These are phyloP conservation scores for Drosophila melanosoma DNA, from an alignment of 2,888 invertebrate species.

Conservation along the genomic window DNA sequence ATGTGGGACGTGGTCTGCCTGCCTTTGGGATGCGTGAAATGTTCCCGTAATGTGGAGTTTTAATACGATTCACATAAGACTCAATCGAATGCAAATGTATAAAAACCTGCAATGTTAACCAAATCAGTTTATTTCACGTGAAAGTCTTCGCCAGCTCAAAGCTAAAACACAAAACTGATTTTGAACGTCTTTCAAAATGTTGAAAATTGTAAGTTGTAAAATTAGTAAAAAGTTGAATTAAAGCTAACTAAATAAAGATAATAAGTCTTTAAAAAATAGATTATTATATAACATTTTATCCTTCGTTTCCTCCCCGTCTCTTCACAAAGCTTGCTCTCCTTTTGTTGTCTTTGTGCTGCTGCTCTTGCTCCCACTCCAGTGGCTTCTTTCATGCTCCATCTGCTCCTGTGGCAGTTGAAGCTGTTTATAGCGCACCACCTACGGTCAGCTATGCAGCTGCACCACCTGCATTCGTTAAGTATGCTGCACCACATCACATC, in stretches of 20 bases:
- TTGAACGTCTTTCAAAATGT: constrained; percentile 39
- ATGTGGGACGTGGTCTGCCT: constrained; percentile 55
- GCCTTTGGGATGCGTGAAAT: constrained; percentile 52
- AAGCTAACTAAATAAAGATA: too few species aligned
- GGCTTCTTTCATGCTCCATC: constrained; percentile 38
- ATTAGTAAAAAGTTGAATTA: not conserved
- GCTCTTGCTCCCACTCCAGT: constrained; percentile 7
- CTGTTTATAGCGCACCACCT: constrained; percentile 50
- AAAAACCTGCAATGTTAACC: constrained; percentile 53
- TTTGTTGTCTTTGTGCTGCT: constrained; percentile 13
- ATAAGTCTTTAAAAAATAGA: too few species aligned
- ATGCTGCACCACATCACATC: constrained; percentile 36
- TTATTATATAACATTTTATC: not conserved
- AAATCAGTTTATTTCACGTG: constrained; percentile 68
- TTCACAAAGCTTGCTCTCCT: constrained; percentile 22
- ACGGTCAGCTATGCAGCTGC: constrained; percentile 23
- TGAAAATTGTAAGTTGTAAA: constrained; percentile 49
- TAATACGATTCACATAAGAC: constrained; percentile 45
- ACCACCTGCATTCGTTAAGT: constrained; percentile 38
- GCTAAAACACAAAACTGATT: constrained; percentile 9
- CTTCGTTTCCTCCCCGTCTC: not conserved
- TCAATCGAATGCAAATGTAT: constrained; percentile 47
- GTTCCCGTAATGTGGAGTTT: constrained; percentile 74
- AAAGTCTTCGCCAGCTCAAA: constrained; percentile 65
- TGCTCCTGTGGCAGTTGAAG: constrained; percentile 49